Base-by-base conservation (phyloP, 1,140 invertebrate species). In the Brachionus plicatilis region DNA sequence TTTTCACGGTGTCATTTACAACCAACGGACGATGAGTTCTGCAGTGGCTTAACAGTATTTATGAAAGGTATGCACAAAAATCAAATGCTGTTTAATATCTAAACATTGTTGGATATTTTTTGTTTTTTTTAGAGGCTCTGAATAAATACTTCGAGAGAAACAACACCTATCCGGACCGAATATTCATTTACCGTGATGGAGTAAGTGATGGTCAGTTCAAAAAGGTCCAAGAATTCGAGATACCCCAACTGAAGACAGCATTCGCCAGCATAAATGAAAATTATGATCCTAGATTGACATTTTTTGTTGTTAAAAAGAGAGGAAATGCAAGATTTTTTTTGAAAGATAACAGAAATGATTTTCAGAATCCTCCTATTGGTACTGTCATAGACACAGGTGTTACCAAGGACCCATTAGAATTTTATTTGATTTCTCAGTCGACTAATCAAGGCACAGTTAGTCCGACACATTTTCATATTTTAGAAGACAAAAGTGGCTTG, bases 151-250 rank as follows among this genome's bases (percentile, higher is more conserved):
- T 50, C 50, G 43, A 68, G 12, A 11, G 33, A 53, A 83, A 83
- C 14, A 72, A 56, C 29, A 50, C 82, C 4, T 68, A 68, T 50
- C 83, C 83, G 20, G 83, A 84, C 24, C 47, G 70, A 14, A 75
- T 98, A 41, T 91, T 98, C 8, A 92, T 98, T n/a, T 98, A 93
- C 89, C 91, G 96, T 84, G 96, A 98, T 91, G 96, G 96, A 37
- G 94, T 98, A 1, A 93, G 95, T 17, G 95, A 97, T 89, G 95
- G 95, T 0, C 94, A 96, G 87, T 86, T 98, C 3, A 90, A 92
- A 3, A 86, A n/a, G 9, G 50, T 84, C 4, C 3, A 76, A 20
- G 83, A 84, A 56, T 24, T 24, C 6, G 83, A 84, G 50, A 50
- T 84, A 53, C 17, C 65, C 0, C 82, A 83, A 72, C 20, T 83